These are phyloP conservation scores for Lerema accius DNA, from an alignment of 1,140 invertebrate genomes.

Conservation along the genomic window DNA sequence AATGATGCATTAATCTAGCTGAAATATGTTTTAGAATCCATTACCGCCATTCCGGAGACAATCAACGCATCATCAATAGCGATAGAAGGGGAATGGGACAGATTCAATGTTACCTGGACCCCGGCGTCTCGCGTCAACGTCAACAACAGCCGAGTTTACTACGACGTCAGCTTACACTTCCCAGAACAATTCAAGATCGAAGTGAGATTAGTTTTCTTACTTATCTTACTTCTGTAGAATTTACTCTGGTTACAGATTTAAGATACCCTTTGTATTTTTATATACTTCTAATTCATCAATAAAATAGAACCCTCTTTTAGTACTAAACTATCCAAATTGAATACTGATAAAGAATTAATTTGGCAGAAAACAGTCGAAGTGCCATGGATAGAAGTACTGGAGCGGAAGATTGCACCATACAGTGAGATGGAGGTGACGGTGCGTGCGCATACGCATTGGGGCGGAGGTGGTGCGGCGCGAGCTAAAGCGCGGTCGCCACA, in stretches of 20 bases:
- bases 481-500: constrained; percentile 86
- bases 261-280: too few species aligned
- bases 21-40: constrained; percentile 75
- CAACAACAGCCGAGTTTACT: constrained; percentile 92
- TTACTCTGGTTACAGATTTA: too few species aligned
- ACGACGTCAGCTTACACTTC: constrained; percentile 89
- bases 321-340: too few species aligned
- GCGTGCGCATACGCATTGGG: constrained; percentile 93
- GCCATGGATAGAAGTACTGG: constrained; percentile 70
- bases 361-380: constrained; percentile 77
- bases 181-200: constrained; percentile 67
- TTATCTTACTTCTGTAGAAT: too few species aligned
- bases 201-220: constrained; percentile 53
- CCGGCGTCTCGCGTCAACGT: constrained; percentile 89
- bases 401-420: constrained; percentile 85
- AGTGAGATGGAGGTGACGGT: constrained; percentile 87
- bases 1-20: too few species aligned
- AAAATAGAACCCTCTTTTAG: too few species aligned
- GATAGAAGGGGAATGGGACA: constrained; percentile 88
- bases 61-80: constrained; percentile 85
- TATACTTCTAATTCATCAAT: too few species aligned
- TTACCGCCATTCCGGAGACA: constrained; percentile 87
- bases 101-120: constrained; percentile 92
- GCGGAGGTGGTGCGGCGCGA: constrained; percentile 85
- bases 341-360: constrained; percentile 19